Evolutionary conservation across 2,113 vertebrate genomes (phyloP).

Genomic region (Puma concolor): DNA sequence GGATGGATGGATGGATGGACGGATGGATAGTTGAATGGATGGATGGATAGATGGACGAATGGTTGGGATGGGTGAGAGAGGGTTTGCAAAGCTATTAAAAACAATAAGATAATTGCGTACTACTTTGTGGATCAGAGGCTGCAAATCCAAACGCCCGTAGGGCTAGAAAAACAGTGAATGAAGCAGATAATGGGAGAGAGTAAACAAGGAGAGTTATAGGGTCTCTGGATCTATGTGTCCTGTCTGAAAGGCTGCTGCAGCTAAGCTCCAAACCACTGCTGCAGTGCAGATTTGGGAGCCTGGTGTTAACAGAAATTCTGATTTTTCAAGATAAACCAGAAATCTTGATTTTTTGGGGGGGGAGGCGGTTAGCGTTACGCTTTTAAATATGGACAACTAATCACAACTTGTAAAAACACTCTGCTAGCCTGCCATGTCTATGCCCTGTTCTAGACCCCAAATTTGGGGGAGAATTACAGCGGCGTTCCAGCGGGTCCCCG

Average conservation of each 20-base stretch:
- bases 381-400: background rate
- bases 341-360: background rate
- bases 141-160: background rate
- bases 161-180: background rate
- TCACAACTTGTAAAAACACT: background rate
- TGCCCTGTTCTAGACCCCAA: background rate
- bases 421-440: too few relatives aligned
- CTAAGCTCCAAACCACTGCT: background rate
- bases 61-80: background rate
- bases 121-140: background rate
- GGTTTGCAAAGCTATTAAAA: background rate
- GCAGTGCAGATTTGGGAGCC: background rate
- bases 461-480: background rate
- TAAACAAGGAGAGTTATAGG: rapidly evolving
- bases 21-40: rapidly evolving
- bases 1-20: rapidly evolving
- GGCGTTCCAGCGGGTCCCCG: background rate
- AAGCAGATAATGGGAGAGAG: too few relatives aligned
- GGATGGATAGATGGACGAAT: background rate
- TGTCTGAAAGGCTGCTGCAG: background rate
- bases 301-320: background rate
- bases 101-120: background rate
- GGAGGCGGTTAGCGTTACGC: background rate
- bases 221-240: background rate
- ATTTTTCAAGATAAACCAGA: background rate